These are phyloP conservation scores for Lophura nycthemera DNA, from an alignment of 2,113 vertebrate genomes.

Conservation along the genomic window DNA sequence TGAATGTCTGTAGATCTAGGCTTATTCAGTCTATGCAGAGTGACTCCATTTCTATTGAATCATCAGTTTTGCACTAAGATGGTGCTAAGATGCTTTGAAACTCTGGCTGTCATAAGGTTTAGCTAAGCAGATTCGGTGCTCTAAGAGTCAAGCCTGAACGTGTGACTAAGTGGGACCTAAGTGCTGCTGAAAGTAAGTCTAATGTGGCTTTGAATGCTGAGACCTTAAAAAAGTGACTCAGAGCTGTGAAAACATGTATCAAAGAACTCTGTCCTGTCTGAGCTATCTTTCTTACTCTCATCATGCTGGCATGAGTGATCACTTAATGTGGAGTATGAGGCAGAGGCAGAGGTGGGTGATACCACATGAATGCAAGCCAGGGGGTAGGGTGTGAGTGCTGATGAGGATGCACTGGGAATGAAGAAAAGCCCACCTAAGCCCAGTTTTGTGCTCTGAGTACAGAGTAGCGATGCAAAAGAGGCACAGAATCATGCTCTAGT, in stretches of 20 bases:
- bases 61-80: not conserved
- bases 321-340: not conserved
- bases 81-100: not conserved
- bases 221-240: not conserved
- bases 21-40: not conserved
- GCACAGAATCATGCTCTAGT: not conserved
- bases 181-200: not conserved
- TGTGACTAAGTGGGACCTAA: not conserved
- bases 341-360: not conserved
- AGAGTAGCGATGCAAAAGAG: not conserved
- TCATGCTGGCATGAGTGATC: not conserved
- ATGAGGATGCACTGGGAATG: not conserved
- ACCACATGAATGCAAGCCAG: not conserved
- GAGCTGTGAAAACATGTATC: constrained; percentile 3
- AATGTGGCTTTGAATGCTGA: not conserved
- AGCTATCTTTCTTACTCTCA: constrained; percentile 1
- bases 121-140: too few relatives aligned
- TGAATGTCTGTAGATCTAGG: not conserved
- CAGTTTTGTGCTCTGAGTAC: constrained; percentile 11
- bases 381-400: not conserved
- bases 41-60: not conserved
- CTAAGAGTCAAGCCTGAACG: not conserved
- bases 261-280: constrained; percentile 22
- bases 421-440: not conserved
- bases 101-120: too few relatives aligned